Base-by-base conservation (phyloP, 2,113 vertebrate genomes). In the Hipposideros armiger region DNA sequence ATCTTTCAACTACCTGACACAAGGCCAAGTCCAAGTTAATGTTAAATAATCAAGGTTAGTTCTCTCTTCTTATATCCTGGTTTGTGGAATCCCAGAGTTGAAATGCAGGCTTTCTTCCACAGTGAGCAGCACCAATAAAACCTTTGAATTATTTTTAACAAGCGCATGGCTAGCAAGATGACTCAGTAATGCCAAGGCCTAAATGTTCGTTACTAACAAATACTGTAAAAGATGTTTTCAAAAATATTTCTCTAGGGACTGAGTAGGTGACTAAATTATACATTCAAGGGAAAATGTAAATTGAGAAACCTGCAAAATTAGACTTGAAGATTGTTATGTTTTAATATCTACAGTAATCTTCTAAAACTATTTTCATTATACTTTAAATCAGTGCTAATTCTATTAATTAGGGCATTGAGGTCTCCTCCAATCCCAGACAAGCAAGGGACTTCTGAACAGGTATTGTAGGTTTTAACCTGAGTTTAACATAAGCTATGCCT, bases 191-290 rank as follows among this genome's bases (percentile, higher is more conserved):
- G 78, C 72, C 80, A 69, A 78, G 62, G 52, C 58, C 47, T 32
- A 28, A 81, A 81, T 24, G 66, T 91, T 77, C 19, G 5, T 90
- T 90, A 90, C 89, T 88, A 70, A 93, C 76, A 80, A 92, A 87
- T 45, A 93, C 50, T 56, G 17, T 72, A 70, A 76, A 81, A 56
- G 1, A 22, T 58, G 76, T 40, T 36, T 7, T 36, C 14, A 81
- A 56, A 82, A 70, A 32, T 30, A 30, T 40, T 89, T 87, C 62
- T 78, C 86, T 42, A 36, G 83, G 81, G 83, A 58, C 17, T 28
- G 54, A 91, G 56, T 45, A 72, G 5, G 40, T n/a, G 15, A 26
- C 11, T 58, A 54, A 60, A 50, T 32, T 32, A 0, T 62, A 91
- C 32, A 20, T 32, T 64, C 54, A 92, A 87, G n/a, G 54, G 36